Evolutionary conservation across 2,797 vertebrate genomes (phyloP).

Genomic region (Sebastes paucispinis): DNA sequence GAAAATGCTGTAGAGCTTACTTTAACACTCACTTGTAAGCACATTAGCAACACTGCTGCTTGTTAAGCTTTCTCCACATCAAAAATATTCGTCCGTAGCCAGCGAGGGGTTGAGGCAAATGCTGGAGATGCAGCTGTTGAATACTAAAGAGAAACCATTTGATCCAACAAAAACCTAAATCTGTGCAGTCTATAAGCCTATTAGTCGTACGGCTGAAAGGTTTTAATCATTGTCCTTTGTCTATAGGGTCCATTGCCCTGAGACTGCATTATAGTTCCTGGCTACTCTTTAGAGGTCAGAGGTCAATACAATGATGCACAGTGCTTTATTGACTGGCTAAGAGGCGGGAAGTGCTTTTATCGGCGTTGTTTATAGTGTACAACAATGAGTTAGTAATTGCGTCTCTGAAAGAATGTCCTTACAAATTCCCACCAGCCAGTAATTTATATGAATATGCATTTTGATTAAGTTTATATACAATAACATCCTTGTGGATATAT

Average conservation of each 20-base stretch:
- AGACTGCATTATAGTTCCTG: slow-evolving; percentile 52
- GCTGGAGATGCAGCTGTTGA: slow-evolving; percentile 35
- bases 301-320: slow-evolving; percentile 50
- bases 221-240: slow-evolving; percentile 65
- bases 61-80: slow-evolving; percentile 56
- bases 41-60: slow-evolving; percentile 48
- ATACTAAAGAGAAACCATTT: slow-evolving; percentile 55
- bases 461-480: slow-evolving; percentile 35
- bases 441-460: slow-evolving; percentile 30
- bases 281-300: slow-evolving; percentile 55
- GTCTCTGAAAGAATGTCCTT: not conserved
- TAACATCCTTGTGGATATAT: slow-evolving; percentile 27
- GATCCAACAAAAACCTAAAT: slow-evolving; percentile 54
- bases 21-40: slow-evolving; percentile 49
- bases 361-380: not conserved
- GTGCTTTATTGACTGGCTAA: slow-evolving; percentile 46
- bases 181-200: slow-evolving; percentile 56
- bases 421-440: slow-evolving; percentile 3
- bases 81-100: slow-evolving; percentile 44
- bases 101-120: slow-evolving; percentile 29
- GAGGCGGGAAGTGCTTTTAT: slow-evolving; percentile 46
- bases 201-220: slow-evolving; percentile 49
- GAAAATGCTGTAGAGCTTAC: slow-evolving; percentile 32
- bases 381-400: slow-evolving; percentile 1
- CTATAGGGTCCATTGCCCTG: slow-evolving; percentile 66